A percentile compares a stretch with the other conserved stretches of the same genome.
phyloP scores from a whole-genome alignment of 1,140 invertebrate genomes.

The Eriocheir sinensis region DNA sequence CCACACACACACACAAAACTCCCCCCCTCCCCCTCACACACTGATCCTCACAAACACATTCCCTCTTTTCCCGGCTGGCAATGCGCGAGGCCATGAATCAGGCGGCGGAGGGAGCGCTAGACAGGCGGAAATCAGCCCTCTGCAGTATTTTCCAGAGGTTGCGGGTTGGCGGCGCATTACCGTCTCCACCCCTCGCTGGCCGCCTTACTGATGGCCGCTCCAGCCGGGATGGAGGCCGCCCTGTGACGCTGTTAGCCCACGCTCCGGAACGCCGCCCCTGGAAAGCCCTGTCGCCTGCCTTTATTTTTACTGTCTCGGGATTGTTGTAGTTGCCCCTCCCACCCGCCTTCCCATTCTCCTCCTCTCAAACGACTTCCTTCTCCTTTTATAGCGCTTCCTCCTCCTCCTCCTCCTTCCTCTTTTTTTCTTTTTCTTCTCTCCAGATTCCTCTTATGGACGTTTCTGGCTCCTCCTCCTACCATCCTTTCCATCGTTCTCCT shows the following conservation, averaged over 20 bases:
- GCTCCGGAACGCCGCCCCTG: conserved; percentile 55
- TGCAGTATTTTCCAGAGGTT: conserved; percentile 55
- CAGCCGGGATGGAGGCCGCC: conserved; percentile 53
- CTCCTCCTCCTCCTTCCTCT: neutral
- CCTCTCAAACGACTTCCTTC: too few relatives aligned
- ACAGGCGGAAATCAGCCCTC: conserved; percentile 58
- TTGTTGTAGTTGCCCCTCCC: neutral
- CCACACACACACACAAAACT: neutral
- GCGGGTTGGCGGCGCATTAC: conserved; percentile 29
- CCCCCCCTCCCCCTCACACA: neutral
- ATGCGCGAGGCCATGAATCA: conserved; percentile 37
- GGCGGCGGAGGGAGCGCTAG: neutral
- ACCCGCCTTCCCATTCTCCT: neutral
- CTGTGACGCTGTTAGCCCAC: conserved; percentile 59
- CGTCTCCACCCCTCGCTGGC: conserved; percentile 54
- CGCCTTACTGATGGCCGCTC: conserved; percentile 57
- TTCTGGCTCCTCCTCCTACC: too few relatives aligned
- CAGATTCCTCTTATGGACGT: too few relatives aligned
- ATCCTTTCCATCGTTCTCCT: too few relatives aligned
- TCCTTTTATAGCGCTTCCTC: too few relatives aligned
- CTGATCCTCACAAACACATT: neutral
- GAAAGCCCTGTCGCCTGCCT: conserved; percentile 45
- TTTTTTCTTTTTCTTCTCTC: neutral
- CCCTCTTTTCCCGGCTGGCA: neutral
- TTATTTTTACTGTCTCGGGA: conserved; percentile 39